Evolutionary conservation across 2,888 invertebrate species (phyloP).

Genomic region (Drosophila mettleri): DNA sequence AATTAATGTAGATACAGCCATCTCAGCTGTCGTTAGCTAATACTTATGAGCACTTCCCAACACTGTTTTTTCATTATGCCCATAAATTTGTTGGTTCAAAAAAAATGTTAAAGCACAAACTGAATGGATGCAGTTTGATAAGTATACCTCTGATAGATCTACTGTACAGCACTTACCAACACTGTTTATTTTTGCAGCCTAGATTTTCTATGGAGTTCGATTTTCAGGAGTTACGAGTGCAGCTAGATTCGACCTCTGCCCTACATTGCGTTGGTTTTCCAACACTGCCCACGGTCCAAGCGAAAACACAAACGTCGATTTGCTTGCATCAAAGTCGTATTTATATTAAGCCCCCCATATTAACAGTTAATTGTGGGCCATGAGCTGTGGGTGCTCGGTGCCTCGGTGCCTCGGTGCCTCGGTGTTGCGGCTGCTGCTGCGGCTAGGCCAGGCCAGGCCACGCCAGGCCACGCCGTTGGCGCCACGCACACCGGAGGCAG

Average conservation of each 20-base stretch:
- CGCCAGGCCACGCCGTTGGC: not conserved
- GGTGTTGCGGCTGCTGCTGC: not conserved
- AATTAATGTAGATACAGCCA: not conserved
- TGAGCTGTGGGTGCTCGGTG: slow-evolving; percentile 18
- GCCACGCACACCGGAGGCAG: not conserved
- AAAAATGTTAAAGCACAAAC: too few relatives aligned
- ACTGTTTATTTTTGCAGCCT: slow-evolving; percentile 1
- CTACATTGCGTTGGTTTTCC: not conserved
- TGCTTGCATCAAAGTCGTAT: not conserved
- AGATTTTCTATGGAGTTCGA: not conserved
- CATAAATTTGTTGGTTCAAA: too few relatives aligned
- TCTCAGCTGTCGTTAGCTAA: too few relatives aligned
- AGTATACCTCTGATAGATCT: too few relatives aligned
- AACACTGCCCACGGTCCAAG: not conserved
- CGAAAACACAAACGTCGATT: not conserved
- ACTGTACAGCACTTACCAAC: not conserved
- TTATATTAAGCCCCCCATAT: not conserved
- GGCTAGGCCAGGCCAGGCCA: not conserved
- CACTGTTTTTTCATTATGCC: not conserved
- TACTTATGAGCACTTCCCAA: not conserved
- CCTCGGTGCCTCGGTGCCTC: too few relatives aligned
- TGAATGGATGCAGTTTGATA: accelerated
- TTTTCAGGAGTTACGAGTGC: too few relatives aligned
- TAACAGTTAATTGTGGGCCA: slow-evolving; percentile 33
- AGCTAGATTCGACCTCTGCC: too few relatives aligned